Percentiles rank a stretch among this genome's conserved stretches.
phyloP scores from a whole-genome alignment of 2,797 vertebrate species.

The Rhyacichthys aspro region DNA sequence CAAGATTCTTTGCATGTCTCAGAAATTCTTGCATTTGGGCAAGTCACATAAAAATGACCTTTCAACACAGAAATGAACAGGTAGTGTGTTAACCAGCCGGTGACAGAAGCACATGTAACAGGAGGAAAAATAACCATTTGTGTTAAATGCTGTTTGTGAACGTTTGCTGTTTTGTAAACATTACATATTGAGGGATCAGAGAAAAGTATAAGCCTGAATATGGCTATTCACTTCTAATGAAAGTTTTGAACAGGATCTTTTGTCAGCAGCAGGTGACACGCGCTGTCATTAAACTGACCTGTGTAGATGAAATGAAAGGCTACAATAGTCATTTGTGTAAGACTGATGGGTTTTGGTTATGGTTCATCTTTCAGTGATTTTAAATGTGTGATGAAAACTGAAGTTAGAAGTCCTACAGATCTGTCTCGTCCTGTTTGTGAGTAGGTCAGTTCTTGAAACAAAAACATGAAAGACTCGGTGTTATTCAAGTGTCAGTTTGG shows the following conservation, averaged over 20 bases:
- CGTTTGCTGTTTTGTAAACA: conserved; percentile 9
- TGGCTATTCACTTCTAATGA: conserved; percentile 8
- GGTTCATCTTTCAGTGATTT: no score
- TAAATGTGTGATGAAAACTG: no score
- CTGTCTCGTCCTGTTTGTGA: no score
- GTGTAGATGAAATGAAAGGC: not conserved
- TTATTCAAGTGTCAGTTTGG: no score
- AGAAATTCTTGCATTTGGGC: conserved; percentile 12
- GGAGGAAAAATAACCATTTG: conserved; percentile 10
- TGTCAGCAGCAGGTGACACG: not conserved
- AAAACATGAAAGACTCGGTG: no score
- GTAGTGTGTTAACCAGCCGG: not conserved
- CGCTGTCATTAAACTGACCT: conserved; percentile 1
- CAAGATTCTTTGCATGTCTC: conserved; percentile 20
- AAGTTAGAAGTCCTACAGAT: no score
- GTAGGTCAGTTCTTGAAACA: no score
- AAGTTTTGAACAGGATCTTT: conserved; percentile 10
- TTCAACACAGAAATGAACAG: not conserved
- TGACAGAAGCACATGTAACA: not conserved
- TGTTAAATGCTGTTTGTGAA: conserved; percentile 12
- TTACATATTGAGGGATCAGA: conserved; percentile 9
- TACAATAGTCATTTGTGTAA: no score
- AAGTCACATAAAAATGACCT: conserved; percentile 12
- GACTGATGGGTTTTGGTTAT: no score
- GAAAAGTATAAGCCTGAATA: conserved; percentile 15